Conservation (phyloP, 2,888 invertebrate genomes). For the Rapana venosa region DNA sequence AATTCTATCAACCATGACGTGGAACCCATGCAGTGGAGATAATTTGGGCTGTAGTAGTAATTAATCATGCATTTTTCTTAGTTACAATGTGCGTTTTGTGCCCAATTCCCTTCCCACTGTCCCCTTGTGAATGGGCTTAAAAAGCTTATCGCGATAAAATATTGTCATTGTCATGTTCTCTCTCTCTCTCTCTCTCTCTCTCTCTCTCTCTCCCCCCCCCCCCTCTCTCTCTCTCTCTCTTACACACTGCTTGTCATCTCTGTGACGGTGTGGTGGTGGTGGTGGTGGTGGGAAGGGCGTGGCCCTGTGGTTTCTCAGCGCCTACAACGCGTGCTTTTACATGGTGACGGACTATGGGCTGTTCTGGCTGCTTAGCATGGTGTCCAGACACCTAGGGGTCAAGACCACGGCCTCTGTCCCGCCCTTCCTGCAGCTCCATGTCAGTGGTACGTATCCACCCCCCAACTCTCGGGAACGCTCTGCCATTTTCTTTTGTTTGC, state of each 20-base stretch:
- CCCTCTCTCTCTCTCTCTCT: no score
- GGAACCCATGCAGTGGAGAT: no score
- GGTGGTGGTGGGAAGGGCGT: conserved; percentile 71
- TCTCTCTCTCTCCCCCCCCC: not conserved
- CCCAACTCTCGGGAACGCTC: not conserved
- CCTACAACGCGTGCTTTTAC: conserved; percentile 86
- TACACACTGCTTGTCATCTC: not conserved
- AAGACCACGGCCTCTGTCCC: conserved; percentile 71
- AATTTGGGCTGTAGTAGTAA: no score
- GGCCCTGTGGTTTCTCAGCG: conserved; percentile 83
- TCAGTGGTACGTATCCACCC: conserved; percentile 80
- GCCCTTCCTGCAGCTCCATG: conserved; percentile 80
- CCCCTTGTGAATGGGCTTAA: no score
- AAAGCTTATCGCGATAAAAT: no score
- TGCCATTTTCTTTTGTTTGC: not conserved
- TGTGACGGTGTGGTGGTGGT: not conserved
- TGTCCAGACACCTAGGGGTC: conserved; percentile 79
- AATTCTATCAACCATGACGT: no score
- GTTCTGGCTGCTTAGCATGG: conserved; percentile 85
- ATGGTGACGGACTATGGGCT: conserved; percentile 88
- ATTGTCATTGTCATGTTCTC: no score
- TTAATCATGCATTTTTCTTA: no score
- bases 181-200: no score
- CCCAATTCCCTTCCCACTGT: no score
- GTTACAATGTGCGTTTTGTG: no score